Evolutionary conservation across 2,888 invertebrate species (phyloP).

Genomic region (Cheilosia pagana): DNA sequence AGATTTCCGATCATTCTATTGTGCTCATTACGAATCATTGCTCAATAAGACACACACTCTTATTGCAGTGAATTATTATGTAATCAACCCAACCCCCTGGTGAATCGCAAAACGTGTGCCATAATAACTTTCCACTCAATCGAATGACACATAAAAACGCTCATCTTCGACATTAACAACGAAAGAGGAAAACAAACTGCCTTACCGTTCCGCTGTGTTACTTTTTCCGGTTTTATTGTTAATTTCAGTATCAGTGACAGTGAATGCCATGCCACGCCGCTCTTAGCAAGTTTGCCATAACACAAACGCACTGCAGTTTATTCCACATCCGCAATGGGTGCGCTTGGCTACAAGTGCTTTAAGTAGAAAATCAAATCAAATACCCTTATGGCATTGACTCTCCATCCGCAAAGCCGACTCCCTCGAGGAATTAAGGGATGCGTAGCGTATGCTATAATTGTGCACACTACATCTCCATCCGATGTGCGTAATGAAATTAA

Average conservation of each 20-base stretch:
- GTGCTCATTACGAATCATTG: constrained; percentile 59
- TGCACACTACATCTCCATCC: constrained; percentile 26
- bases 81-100: constrained; percentile 10
- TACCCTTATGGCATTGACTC: constrained; percentile 24
- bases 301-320: constrained; percentile 2
- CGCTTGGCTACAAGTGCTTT: constrained; percentile 18
- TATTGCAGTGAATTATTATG: constrained; percentile 42
- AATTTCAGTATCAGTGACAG: neutral
- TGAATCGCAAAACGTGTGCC: constrained; percentile 4
- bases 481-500: constrained; percentile 66
- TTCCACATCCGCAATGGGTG: neutral
- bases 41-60: constrained; percentile 43
- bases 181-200: neutral
- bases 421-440: constrained; percentile 40
- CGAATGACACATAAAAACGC: constrained; percentile 16
- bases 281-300: too few relatives aligned
- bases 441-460: constrained; percentile 47
- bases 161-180: constrained; percentile 22
- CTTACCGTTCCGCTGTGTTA: constrained; percentile 5
- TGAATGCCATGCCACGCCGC: neutral
- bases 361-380: constrained; percentile 59
- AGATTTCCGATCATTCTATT: constrained; percentile 49
- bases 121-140: constrained; percentile 49
- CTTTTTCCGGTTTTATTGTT: constrained; percentile 10
- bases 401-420: constrained; percentile 16